A percentile compares a stretch with the other conserved stretches of the same genome.
Evolutionary conservation across 2,888 invertebrate genomes (phyloP).

Genomic region (Brachyptera risi): DNA sequence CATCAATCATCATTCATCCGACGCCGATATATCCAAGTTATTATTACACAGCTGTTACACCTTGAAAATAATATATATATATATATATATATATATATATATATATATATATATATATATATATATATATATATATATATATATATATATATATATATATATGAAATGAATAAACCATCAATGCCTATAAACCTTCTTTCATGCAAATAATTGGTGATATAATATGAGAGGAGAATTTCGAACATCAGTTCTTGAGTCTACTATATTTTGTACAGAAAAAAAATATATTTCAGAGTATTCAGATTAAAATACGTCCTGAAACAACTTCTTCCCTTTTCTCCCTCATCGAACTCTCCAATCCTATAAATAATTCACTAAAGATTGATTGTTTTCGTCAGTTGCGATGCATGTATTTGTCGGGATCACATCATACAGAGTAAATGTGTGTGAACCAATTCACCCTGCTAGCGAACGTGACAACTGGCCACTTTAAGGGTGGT

Average conservation of each 20-base stretch:
- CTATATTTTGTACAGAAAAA: neutral
- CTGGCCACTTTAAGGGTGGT: neutral
- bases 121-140: too few species aligned
- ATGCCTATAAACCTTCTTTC: too few species aligned
- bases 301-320: neutral
- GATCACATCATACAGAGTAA: slow-evolving; percentile 17
- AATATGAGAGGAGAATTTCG: neutral
- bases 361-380: slow-evolving; percentile 21
- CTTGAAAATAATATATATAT: too few species aligned
- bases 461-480: neutral
- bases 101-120: too few species aligned
- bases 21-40: too few species aligned
- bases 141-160: too few species aligned
- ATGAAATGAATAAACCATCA: too few species aligned
- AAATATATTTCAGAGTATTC: neutral
- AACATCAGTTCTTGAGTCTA: neutral
- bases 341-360: neutral
- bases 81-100: too few species aligned
- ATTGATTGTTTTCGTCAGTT: slow-evolving; percentile 26
- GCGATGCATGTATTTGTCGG: slow-evolving; percentile 1
- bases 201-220: too few species aligned
- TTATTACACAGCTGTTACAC: too few species aligned
- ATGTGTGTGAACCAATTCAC: neutral
- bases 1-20: too few species aligned
- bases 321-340: too few species aligned